A percentile compares a stretch with the other conserved stretches of the same genome.
Evolutionary conservation across 2,113 vertebrate species (phyloP).

Genomic region (Hydrolagus affinis): DNA sequence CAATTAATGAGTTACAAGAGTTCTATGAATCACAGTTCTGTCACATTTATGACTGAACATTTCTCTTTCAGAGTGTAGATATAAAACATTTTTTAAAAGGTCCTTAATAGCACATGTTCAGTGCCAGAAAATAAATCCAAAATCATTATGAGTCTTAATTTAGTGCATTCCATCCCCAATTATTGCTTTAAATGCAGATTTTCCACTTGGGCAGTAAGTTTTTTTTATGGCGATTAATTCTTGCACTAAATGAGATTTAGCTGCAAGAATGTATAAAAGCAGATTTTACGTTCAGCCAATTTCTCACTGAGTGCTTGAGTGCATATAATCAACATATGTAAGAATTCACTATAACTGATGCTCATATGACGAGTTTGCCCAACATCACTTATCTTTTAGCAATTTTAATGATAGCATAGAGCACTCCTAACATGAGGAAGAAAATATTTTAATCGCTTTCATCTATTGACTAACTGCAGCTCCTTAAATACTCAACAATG

Average conservation of each 20-base stretch:
- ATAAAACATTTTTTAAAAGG: too few species aligned
- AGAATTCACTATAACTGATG: not conserved
- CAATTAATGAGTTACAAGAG: too few species aligned
- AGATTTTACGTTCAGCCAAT: not conserved
- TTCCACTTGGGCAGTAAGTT: not conserved
- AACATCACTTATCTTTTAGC: not conserved
- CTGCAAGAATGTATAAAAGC: not conserved
- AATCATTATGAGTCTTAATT: conserved; percentile 27
- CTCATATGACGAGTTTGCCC: not conserved
- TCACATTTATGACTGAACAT: not conserved
- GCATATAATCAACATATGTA: too few species aligned
- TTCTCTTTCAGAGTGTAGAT: not conserved
- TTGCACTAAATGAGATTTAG: not conserved
- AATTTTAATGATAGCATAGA: not conserved
- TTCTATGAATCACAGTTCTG: not conserved
- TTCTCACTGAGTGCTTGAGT: not conserved
- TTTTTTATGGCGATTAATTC: not conserved
- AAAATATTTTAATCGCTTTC: not conserved
- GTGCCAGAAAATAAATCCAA: not conserved
- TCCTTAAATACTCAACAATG: not conserved
- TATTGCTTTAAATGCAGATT: conserved; percentile 18
- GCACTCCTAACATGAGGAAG: too few species aligned
- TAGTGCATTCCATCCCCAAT: conserved; percentile 8
- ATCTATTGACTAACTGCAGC: not conserved
- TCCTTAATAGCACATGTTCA: not conserved